Evolutionary conservation across 1,140 invertebrate genomes (phyloP).

Genomic region (Lordiphosa stackelbergi): DNA sequence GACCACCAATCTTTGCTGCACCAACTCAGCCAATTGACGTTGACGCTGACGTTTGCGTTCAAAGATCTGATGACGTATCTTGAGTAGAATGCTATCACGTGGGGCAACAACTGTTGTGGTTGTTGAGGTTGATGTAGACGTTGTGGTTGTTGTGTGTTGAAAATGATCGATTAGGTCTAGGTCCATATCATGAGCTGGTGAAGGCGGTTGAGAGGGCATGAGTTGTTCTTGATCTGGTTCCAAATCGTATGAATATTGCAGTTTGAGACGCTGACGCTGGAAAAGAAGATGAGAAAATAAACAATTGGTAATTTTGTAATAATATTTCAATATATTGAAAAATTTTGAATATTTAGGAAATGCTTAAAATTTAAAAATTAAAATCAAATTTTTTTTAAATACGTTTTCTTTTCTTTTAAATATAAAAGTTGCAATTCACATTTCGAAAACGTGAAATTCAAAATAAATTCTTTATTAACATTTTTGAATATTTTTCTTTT

Average conservation of each 20-base stretch:
- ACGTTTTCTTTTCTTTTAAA: too few relatives aligned
- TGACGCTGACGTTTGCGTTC: conserved; percentile 63
- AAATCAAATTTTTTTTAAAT: too few relatives aligned
- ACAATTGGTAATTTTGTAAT: too few relatives aligned
- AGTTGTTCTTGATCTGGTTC: not conserved
- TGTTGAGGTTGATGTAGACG: not conserved
- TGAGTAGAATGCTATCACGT: conserved; percentile 64
- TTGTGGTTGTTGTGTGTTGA: not conserved
- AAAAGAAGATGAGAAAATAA: too few relatives aligned
- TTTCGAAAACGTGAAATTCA: too few relatives aligned
- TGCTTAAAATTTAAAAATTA: too few relatives aligned
- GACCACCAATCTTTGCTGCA: conserved; percentile 55
- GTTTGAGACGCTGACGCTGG: conserved; percentile 42
- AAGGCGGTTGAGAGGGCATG: conserved; percentile 2
- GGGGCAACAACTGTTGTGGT: conserved; percentile 16
- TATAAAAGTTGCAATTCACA: too few relatives aligned
- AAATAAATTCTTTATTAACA: too few relatives aligned
- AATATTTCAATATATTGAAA: too few relatives aligned
- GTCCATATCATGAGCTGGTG: conserved; percentile 42
- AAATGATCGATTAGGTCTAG: conserved; percentile 43
- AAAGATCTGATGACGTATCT: conserved; percentile 71
- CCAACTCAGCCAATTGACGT: conserved; percentile 47
- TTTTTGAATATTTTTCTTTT: too few relatives aligned
- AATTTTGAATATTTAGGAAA: too few relatives aligned
- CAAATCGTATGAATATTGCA: conserved; percentile 24